Base-by-base conservation (phyloP, 1,140 invertebrate genomes). In the Idris sp. region DNA sequence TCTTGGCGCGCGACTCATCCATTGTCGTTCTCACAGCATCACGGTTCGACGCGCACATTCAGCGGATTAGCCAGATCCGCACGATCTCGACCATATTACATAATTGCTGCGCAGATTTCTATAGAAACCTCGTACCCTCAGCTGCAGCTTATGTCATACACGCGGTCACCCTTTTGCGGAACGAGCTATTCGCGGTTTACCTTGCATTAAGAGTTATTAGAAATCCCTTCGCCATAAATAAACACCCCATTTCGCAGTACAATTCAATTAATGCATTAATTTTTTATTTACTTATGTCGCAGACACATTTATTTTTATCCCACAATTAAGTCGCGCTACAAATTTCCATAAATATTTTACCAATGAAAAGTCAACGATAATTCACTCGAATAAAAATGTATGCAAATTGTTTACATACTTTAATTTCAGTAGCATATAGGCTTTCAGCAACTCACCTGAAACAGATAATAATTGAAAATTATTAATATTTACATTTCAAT, bases 51-150 rank as follows among this genome's bases (percentile, higher is more conserved):
- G 81, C 73, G 59, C 77, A 54, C 81, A 84, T 84, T 84, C 83
- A 84, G 44, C 16, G 81, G 79, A 83, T 84, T 84, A 82, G 78
- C 73, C 76, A 73, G 74, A 84, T 81, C 74, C 78, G 77, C 75
- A 78, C 56, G 75, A 79, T 79, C 77, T 81, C 79, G 76, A 74
- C 81, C 79, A 74, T 78, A 77, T 74, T 76, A 76, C 81, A 78
- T 83, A 83, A 83, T 83, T 83, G 82, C 80, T 61, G 62, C 75
- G 71, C 78, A 76, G 79, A 83, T 83, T 84, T 83, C 82, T 80
- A 84, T 83, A 76, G 82, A 76, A 43, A 71, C 64, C 33, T 30
- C 40, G 48, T 58, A 62, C 59, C 65, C 61, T 56, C 53, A 13
- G 18, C 51, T 65, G 54, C 28, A 49, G 76, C 71, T 71, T 72